Conservation (phyloP, 23 tunicate species). For the Phallusia fumigata region DNA sequence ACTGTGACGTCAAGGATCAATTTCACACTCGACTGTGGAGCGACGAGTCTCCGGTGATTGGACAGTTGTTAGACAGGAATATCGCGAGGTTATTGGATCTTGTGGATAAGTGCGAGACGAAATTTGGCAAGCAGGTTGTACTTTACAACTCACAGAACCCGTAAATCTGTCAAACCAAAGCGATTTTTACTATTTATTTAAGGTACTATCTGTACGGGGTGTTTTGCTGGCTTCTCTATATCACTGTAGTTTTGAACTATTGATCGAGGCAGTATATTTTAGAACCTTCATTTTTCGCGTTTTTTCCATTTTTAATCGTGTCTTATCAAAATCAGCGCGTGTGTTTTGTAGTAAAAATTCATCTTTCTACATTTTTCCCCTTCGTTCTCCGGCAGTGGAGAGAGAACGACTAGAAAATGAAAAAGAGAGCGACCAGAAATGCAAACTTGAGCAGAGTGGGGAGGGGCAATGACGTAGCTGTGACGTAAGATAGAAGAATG, state of each 20-base stretch:
- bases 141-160: slow-evolving; percentile 17
- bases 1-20: slow-evolving; percentile 67
- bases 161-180: not conserved
- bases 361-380: no score
- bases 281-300: no score
- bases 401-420: not conserved
- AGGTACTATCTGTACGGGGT: no score
- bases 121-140: slow-evolving; percentile 64
- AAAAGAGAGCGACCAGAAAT: not conserved
- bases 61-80: slow-evolving; percentile 31
- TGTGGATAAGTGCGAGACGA: slow-evolving; percentile 59
- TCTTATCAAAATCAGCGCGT: no score
- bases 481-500: not conserved
- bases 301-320: no score
- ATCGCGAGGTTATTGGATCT: slow-evolving; percentile 51
- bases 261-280: no score
- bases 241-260: no score
- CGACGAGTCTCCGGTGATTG: slow-evolving; percentile 35
- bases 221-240: no score
- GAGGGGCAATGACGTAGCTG: not conserved
- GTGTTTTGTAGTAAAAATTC: no score
- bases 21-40: slow-evolving; percentile 18
- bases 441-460: not conserved
- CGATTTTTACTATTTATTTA: no score
- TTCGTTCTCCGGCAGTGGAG: not conserved